Conservation (phyloP, 2,113 vertebrate species). For the Brachypodius melanocephalos region DNA sequence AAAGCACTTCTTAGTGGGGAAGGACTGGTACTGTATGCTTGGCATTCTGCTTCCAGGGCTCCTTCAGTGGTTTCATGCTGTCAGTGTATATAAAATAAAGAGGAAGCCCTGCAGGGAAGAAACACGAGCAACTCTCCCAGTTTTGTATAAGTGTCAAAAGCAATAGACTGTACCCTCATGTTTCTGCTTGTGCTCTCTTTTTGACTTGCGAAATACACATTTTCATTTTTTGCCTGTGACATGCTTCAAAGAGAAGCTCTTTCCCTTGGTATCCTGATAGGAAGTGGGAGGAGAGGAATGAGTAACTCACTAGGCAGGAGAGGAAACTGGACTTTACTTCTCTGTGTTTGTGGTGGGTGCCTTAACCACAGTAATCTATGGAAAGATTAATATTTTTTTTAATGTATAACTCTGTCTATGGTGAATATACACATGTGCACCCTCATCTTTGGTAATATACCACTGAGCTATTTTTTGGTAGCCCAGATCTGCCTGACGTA, state of each 20-base stretch:
- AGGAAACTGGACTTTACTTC: not conserved
- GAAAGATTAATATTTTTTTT: not conserved
- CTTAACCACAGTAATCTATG: not conserved
- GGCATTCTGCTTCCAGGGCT: not conserved
- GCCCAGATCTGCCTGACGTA: not conserved
- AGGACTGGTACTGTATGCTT: not conserved
- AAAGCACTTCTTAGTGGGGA: not conserved
- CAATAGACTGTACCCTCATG: not conserved
- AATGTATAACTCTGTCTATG: not conserved
- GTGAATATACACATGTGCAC: not conserved
- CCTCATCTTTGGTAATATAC: not conserved
- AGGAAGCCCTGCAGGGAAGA: not conserved
- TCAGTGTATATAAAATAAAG: not conserved
- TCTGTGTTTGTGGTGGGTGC: not conserved
- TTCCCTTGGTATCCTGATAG: not conserved
- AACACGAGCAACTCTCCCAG: not conserved
- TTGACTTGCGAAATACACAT: not conserved
- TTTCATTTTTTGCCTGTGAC: not conserved
- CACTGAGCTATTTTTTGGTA: not conserved
- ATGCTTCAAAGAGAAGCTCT: not conserved
- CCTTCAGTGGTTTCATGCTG: not conserved
- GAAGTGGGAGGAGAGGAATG: not conserved
- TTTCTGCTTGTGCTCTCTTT: not conserved
- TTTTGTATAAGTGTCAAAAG: not conserved
- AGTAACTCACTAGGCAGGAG: not conserved